Percentiles rank a stretch among this genome's conserved stretches.
These are phyloP conservation scores for Melanophora roralis DNA, from an alignment of 2,888 invertebrate species.

Conservation along the genomic window DNA sequence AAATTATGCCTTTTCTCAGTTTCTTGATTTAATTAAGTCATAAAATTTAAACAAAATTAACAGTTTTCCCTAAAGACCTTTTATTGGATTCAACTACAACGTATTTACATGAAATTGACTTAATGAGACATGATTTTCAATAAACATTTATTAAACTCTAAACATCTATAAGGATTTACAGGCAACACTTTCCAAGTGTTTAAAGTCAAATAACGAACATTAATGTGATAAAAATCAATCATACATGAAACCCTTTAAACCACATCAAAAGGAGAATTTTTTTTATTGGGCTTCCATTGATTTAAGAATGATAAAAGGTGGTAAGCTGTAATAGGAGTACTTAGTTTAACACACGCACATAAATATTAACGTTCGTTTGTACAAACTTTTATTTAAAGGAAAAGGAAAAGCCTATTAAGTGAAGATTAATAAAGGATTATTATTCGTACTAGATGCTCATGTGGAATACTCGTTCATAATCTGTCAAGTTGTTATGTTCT, in stretches of 20 bases:
- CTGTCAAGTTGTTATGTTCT: constrained; percentile 49
- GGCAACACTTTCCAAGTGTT: constrained; percentile 12
- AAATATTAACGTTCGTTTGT: too few species aligned
- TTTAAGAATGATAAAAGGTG: background rate
- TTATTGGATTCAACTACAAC: background rate
- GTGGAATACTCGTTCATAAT: constrained; percentile 20
- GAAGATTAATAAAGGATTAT: constrained; percentile 54
- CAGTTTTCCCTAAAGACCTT: background rate
- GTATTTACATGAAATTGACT: background rate
- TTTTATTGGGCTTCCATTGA: constrained; percentile 7
- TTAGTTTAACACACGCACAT: background rate
- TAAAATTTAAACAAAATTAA: background rate
- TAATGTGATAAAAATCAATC: constrained; percentile 37
- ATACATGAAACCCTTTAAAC: constrained; percentile 10
- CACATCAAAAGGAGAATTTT: constrained; percentile 1
- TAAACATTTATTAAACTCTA: background rate
- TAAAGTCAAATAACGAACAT: constrained; percentile 26
- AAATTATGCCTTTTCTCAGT: too few species aligned
- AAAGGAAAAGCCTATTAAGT: constrained; percentile 52
- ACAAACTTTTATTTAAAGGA: too few species aligned
- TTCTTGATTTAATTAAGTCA: background rate
- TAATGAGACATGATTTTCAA: background rate
- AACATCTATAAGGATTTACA: constrained; percentile 12
- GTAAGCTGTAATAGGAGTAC: background rate
- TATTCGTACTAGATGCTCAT: constrained; percentile 6